phyloP scores from a whole-genome alignment of 1,140 invertebrate species.

The Zaprionus africanus region DNA sequence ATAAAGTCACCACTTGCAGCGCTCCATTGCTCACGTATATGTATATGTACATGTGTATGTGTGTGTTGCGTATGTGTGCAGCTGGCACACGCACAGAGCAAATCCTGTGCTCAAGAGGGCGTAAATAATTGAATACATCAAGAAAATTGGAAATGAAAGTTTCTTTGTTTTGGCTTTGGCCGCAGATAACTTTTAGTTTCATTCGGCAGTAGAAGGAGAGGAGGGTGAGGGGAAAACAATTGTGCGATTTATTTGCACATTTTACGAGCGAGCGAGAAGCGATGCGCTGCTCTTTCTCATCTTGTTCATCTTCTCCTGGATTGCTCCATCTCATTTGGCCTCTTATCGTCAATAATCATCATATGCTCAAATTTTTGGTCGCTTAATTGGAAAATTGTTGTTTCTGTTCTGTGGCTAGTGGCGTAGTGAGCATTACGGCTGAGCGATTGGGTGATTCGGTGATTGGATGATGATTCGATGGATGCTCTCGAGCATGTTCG shows the following conservation, averaged over 20 bases:
- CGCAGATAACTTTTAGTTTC: constrained; percentile 80
- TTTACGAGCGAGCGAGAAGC: constrained; percentile 46
- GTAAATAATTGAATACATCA: constrained; percentile 83
- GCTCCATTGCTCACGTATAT: no score
- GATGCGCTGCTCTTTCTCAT: constrained; percentile 38
- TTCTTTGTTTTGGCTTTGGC: constrained; percentile 75
- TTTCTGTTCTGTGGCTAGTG: constrained; percentile 41
- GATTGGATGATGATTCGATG: constrained; percentile 54
- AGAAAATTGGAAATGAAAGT: constrained; percentile 83
- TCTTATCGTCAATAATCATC: constrained; percentile 83
- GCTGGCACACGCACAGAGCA: constrained; percentile 57
- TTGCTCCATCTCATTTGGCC: constrained; percentile 32
- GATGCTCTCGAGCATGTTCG: constrained; percentile 31
- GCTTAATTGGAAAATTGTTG: constrained; percentile 83
- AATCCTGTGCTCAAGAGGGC: constrained; percentile 78
- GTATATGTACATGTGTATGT: background rate
- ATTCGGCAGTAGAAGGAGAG: constrained; percentile 11
- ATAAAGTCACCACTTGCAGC: no score
- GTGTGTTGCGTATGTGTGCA: constrained; percentile 5
- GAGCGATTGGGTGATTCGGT: constrained; percentile 64
- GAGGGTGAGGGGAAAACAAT: constrained; percentile 46
- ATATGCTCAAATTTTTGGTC: constrained; percentile 83
- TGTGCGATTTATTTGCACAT: constrained; percentile 81
- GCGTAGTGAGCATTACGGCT: constrained; percentile 58
- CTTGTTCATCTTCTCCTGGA: background rate